Evolutionary conservation across 2,888 invertebrate species (phyloP), one percentile per base, ranked within the genome.

Genomic region (Cacoxenus indagator): DNA sequence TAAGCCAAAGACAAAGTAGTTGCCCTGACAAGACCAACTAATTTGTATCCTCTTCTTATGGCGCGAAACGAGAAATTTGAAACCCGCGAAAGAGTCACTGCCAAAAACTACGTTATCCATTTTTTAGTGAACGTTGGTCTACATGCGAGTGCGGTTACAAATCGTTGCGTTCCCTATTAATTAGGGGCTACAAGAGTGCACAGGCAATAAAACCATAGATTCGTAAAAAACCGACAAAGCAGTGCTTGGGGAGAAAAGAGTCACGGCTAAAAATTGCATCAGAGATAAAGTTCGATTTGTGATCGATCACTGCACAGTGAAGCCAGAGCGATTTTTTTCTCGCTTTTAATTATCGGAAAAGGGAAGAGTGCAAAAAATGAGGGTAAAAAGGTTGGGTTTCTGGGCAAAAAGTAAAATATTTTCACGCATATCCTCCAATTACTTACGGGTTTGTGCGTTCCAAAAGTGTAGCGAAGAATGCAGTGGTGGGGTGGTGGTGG

Each of bases 341-440:
- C 37, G 4, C 19, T 59, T 48, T 48, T 8, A 48, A 17, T 48
- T 19, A 8, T 5, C 11, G 54, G 24, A 14, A 54, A 22, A 70
- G n/a, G n/a, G n/a, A n/a, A n/a, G n/a, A n/a, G n/a, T n/a, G n/a
- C 64, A 72, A 77, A 75, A 74, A 74, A 74, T 74, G 67, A 81
- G 76, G 78, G 75, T 61, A 70, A 68, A 73, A 73, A 76, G 68
- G 29, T 68, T 69, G 69, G 59, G 46, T 77, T 83, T 84, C 82
- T 74, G 75, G 76, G 77, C 78, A 74, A 85, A 85, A 78, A 73
- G 69, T 73, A 76, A 75, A 85, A 84, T 85, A 76, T 85, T 84
- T 85, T 80, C 77, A 83, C 79, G 80, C 75, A 80, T 84, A 78
- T 85, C 83, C 80, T 84, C 73, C 85, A 85, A 84, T 83, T 85